Conservation (phyloP, 35 echinoderm and acorn worm genomes). For the Lytechinus variegatus region DNA sequence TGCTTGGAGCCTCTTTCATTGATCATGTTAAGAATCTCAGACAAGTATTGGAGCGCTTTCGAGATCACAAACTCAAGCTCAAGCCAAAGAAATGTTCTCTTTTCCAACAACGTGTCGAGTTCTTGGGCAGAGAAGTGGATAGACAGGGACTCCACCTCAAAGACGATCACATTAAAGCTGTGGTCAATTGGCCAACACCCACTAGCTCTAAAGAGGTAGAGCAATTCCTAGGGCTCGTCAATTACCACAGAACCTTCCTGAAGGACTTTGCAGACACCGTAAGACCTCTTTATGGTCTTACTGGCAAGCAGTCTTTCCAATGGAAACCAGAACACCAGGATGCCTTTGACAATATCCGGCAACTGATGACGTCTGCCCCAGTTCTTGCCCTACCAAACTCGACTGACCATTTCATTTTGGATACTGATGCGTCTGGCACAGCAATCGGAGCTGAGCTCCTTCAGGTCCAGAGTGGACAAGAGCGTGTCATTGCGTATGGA, state of each 20-base stretch:
- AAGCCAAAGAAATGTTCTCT: slow-evolving; percentile 55
- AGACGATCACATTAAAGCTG: slow-evolving; percentile 7
- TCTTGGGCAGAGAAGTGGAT: slow-evolving; percentile 46
- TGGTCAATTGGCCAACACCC: slow-evolving; percentile 52
- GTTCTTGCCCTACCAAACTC: slow-evolving; percentile 34
- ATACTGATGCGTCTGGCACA: no score
- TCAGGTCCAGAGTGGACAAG: background rate
- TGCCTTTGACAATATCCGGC: background rate
- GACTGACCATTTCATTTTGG: background rate
- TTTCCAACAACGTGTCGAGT: slow-evolving; percentile 45
- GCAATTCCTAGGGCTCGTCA: slow-evolving; percentile 52
- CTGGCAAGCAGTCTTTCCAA: slow-evolving; percentile 24
- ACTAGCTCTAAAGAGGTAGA: no score
- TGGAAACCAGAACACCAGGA: slow-evolving; percentile 7
- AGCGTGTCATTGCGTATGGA: no score
- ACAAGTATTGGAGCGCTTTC: slow-evolving; percentile 2
- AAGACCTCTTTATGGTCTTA: slow-evolving; percentile 39
- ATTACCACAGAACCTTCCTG: slow-evolving; percentile 65
- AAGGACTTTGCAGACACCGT: slow-evolving; percentile 47
- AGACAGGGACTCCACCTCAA: background rate
- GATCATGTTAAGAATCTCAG: slow-evolving; percentile 26
- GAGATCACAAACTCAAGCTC: slow-evolving; percentile 42
- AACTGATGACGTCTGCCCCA: background rate
- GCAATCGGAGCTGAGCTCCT: slow-evolving; percentile 49
- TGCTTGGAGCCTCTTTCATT: no score